phyloP scores from a whole-genome alignment of 2,888 invertebrate species.

The Willowsia nigromaculata region DNA sequence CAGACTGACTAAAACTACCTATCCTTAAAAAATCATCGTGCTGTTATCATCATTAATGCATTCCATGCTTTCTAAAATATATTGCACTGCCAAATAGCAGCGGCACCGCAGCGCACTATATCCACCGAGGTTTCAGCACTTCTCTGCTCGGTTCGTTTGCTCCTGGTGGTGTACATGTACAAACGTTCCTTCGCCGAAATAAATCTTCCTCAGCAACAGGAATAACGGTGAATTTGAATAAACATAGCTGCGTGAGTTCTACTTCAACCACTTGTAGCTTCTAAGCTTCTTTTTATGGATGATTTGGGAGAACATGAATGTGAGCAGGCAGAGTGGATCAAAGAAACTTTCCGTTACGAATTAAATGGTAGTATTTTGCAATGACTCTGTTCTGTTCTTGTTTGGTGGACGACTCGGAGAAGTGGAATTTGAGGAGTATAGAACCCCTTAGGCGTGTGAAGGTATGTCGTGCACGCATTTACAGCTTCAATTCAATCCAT shows the following conservation, averaged over 20 bases:
- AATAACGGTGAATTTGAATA: slow-evolving; percentile 32
- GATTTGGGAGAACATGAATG: neutral
- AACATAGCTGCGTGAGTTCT: slow-evolving; percentile 25
- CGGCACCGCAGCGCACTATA: neutral
- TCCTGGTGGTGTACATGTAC: neutral
- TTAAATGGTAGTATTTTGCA: slow-evolving; percentile 31
- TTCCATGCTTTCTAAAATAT: neutral
- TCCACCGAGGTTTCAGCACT: neutral
- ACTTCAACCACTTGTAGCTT: neutral
- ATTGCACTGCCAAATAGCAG: neutral
- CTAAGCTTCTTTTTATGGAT: slow-evolving; percentile 22
- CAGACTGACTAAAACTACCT: neutral
- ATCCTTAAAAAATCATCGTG: neutral
- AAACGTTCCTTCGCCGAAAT: neutral
- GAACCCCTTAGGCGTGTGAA: slow-evolving; percentile 34
- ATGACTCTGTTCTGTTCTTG: neutral
- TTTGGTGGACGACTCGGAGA: neutral
- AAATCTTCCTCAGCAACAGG: slow-evolving; percentile 1
- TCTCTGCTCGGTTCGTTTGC: neutral
- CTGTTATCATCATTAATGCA: neutral
- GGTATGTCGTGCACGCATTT: slow-evolving; percentile 11
- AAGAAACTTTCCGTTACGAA: slow-evolving; percentile 57
- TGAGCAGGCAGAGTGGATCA: neutral
- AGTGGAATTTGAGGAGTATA: neutral
- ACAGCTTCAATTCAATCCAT: slow-evolving; percentile 2